Base-by-base conservation (phyloP, 1,140 invertebrate species). In the Leucophenga varia region DNA sequence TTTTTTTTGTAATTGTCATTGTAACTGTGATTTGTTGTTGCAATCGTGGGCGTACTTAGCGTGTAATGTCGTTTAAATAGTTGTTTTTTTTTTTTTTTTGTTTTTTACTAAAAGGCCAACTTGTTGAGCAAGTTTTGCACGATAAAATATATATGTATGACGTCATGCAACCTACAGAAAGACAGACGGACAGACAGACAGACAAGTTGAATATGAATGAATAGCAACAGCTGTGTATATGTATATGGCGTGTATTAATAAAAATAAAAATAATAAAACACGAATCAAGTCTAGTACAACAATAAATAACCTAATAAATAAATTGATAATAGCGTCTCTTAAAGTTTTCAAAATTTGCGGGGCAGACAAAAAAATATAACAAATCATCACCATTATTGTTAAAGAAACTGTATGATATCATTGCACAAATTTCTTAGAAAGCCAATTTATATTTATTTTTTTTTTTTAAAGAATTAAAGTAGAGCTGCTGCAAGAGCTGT, bases 11-110 rank as follows among this genome's bases (percentile, higher is more conserved):
- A 18, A 3, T 17, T 45, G 18, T 3, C 32, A 54, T 47, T 47
- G 48, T 54, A 54, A 51, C 7, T 12, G 3, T 2, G 0, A 13
- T 28, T 16, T 2, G 14, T 17, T 34, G 20, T 28, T 41, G 43
- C 10, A 38, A 16, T 61, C 56, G 52, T 56, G n/a, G n/a, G n/a
- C n/a, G 65, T 52, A 54, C 54, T 65, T 65, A 57, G 63, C 59
- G 63, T 65, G 61, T 65, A 65, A 65, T 65, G 63, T 65, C 64
- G 63, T 65, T 65, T 65, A 65, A 65, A 68, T 65, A 64, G 63
- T 65, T 67, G 57, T 58, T 34, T 54, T 48, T 59, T 54, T 63
- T 54, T 63, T 43, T 53, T 54, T 64, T 60, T 45, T 55, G 44
- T 44, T 40, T 47, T 31, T 52, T 43, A 47, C 39, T 43, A 54